Evolutionary conservation across 2,113 vertebrate genomes (phyloP).

Genomic region (Asarcornis scutulata): DNA sequence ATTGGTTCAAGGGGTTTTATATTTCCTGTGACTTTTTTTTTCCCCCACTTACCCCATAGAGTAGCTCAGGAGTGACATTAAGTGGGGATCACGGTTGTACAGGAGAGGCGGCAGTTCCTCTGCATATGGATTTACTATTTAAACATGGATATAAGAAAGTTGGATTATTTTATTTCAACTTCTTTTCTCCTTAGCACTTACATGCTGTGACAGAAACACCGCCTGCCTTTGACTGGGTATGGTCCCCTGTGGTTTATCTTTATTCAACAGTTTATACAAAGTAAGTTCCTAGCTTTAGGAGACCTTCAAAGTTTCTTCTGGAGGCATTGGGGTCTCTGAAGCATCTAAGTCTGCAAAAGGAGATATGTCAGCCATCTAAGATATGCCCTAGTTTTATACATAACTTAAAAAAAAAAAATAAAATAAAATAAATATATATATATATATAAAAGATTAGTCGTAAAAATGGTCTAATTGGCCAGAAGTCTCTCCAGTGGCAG

Average conservation of each 20-base stretch:
- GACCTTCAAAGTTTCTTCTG: constrained; percentile 49
- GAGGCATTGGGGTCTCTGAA: neutral
- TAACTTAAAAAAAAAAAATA: neutral
- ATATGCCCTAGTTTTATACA: constrained; percentile 33
- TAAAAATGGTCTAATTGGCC: constrained; percentile 67
- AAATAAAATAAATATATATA: too few relatives aligned
- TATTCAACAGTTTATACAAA: constrained; percentile 45
- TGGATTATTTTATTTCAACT: constrained; percentile 16
- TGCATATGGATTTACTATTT: neutral
- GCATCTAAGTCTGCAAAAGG: constrained; percentile 33
- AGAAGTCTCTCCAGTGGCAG: constrained; percentile 57
- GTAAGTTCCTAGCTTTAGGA: constrained; percentile 47
- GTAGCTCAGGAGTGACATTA: neutral
- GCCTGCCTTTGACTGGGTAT: constrained; percentile 25
- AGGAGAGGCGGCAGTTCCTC: neutral
- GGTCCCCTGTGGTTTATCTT: constrained; percentile 42
- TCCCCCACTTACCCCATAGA: neutral
- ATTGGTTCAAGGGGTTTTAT: neutral
- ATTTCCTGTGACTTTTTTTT: neutral
- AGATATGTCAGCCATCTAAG: constrained; percentile 47
- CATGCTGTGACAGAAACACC: neutral
- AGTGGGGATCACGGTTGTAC: neutral
- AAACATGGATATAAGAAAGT: constrained; percentile 12
- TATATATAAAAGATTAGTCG: constrained; percentile 53
- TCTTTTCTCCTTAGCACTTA: constrained; percentile 24